phyloP scores from a whole-genome alignment of 2,113 vertebrate species.

The Menura novaehollandiae region DNA sequence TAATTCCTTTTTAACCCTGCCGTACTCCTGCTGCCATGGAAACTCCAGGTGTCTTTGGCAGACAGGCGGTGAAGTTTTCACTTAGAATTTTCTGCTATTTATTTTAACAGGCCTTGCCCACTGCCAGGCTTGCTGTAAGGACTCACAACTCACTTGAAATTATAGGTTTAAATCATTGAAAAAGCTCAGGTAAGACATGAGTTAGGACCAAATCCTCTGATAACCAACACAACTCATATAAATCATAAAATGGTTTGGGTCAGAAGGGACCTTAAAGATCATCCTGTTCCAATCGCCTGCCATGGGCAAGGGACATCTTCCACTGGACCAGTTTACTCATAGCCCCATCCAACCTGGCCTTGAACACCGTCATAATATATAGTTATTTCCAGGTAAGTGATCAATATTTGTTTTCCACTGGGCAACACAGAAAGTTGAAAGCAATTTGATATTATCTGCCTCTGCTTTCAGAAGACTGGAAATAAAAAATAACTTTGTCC shows the following conservation, averaged over 20 bases:
- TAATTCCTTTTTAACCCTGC: neutral
- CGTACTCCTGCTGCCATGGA: neutral
- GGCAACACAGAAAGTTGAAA: conserved; percentile 10
- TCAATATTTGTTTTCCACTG: neutral
- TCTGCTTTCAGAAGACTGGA: neutral
- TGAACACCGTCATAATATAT: neutral
- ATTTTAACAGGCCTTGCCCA: neutral
- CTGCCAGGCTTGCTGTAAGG: neutral
- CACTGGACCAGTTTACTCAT: neutral
- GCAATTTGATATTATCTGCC: neutral
- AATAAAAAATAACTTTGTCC: neutral
- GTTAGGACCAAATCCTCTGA: neutral
- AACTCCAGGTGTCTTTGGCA: neutral
- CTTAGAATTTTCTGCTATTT: neutral
- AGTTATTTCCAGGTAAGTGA: neutral
- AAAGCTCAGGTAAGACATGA: neutral
- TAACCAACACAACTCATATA: neutral
- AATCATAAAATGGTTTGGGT: neutral
- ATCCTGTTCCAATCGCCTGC: neutral
- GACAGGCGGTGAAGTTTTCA: neutral
- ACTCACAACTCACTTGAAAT: neutral
- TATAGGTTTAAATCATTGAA: neutral
- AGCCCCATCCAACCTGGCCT: neutral
- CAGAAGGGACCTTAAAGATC: neutral
- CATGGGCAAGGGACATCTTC: neutral